Percentiles rank a stretch among this genome's conserved stretches.
These are phyloP conservation scores for Acanthurus leucopareius DNA, from an alignment of 2,797 vertebrate species.

Conservation along the genomic window DNA sequence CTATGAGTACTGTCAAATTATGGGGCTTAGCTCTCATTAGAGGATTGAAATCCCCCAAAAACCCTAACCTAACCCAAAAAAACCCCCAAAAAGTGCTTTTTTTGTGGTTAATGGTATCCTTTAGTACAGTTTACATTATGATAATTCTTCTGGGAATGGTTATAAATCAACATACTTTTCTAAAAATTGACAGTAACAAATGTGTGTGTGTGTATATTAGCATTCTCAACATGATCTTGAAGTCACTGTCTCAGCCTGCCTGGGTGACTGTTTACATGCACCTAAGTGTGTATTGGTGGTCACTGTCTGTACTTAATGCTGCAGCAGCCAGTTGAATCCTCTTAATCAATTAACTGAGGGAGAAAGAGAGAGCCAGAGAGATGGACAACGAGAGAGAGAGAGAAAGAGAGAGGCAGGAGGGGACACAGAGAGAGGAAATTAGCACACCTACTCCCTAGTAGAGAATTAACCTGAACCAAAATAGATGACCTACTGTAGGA, in stretches of 20 bases:
- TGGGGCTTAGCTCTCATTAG: not conserved
- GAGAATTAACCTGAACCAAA: slow-evolving; percentile 77
- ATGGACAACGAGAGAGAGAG: slow-evolving; percentile 7
- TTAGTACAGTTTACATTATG: not conserved
- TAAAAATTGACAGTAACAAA: slow-evolving; percentile 1
- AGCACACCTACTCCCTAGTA: slow-evolving; percentile 72
- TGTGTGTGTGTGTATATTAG: not conserved
- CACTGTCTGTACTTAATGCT: slow-evolving; percentile 54
- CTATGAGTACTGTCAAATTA: not conserved
- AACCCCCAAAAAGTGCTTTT: not conserved
- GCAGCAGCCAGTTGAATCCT: slow-evolving; percentile 72
- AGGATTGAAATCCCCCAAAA: not conserved
- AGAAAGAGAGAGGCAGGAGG: slow-evolving; percentile 16
- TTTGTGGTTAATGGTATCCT: slow-evolving; percentile 1
- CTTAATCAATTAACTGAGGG: slow-evolving; percentile 73
- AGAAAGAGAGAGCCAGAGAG: slow-evolving; percentile 27
- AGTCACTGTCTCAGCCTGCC: slow-evolving; percentile 17
- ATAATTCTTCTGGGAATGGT: not conserved
- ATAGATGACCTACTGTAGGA: slow-evolving; percentile 75
- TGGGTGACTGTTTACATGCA: slow-evolving; percentile 33
- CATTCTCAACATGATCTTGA: slow-evolving; percentile 25
- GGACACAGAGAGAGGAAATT: slow-evolving; percentile 60
- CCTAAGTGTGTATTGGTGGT: slow-evolving; percentile 40
- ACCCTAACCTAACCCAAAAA: no score
- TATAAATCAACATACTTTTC: not conserved